Conservation (phyloP, 2,797 vertebrate genomes). For the Helarctos malayanus region DNA sequence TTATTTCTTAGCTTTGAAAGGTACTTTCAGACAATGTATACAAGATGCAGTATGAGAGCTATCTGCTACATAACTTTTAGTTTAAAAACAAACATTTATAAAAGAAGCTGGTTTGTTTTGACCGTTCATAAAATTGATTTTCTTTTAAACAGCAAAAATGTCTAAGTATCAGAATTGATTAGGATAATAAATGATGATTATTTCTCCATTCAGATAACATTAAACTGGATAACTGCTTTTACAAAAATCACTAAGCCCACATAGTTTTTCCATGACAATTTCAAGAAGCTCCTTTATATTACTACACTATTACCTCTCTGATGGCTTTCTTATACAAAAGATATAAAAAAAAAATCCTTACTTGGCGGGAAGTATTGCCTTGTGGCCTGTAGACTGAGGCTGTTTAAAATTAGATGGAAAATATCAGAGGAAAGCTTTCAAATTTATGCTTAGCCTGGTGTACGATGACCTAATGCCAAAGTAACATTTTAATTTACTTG, state of each 20-base stretch:
- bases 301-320: background rate
- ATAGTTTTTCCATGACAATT: constrained; percentile 6
- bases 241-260: background rate
- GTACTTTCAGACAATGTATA: background rate
- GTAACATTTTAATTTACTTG: constrained; percentile 26
- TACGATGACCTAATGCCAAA: constrained; percentile 4
- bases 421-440: constrained; percentile 42
- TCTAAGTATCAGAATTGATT: constrained; percentile 10
- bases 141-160: constrained; percentile 16
- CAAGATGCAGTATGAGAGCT: constrained; percentile 27
- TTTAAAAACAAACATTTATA: constrained; percentile 46
- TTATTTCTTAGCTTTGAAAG: constrained; percentile 42
- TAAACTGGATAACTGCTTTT: constrained; percentile 4
- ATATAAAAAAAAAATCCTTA: background rate
- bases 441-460: background rate
- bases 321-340: background rate
- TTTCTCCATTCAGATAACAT: constrained; percentile 22
- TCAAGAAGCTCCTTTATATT: background rate
- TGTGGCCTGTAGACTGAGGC: background rate
- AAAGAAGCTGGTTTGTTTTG: constrained; percentile 30
- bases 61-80: constrained; percentile 28
- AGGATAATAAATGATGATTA: constrained; percentile 1
- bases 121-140: background rate
- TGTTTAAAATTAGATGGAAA: constrained; percentile 43
- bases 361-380: background rate